Evolutionary conservation across 2,797 vertebrate species (phyloP).

Genomic region (Hyperoplus lanceolatus): DNA sequence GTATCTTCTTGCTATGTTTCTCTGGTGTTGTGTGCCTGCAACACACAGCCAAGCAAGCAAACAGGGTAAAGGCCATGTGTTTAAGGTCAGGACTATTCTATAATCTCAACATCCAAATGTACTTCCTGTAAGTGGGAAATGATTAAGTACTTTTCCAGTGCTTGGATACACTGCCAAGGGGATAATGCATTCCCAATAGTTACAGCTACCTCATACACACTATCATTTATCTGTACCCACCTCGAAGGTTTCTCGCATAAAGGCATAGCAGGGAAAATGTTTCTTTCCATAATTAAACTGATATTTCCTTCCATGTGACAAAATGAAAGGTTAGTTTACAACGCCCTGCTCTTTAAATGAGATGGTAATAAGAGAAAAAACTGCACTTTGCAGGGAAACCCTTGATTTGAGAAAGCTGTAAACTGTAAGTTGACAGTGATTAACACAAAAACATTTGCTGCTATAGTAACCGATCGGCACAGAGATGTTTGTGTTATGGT

Average conservation of each 20-base stretch:
- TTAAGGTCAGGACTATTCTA: constrained; percentile 63
- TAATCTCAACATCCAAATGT: constrained; percentile 52
- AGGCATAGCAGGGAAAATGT: constrained; percentile 43
- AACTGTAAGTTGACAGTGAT: constrained; percentile 79
- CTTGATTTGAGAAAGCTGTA: constrained; percentile 81
- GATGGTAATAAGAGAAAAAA: constrained; percentile 72
- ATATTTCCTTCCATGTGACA: constrained; percentile 68
- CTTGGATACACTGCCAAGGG: constrained; percentile 23
- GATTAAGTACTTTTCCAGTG: constrained; percentile 45
- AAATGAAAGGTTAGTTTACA: constrained; percentile 74
- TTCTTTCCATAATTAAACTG: constrained; percentile 59
- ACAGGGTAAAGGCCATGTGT: constrained; percentile 57
- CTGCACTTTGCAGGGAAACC: constrained; percentile 74
- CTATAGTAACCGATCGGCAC: constrained; percentile 76
- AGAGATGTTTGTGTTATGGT: constrained; percentile 57
- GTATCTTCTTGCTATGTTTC: constrained; percentile 70
- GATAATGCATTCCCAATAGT: constrained; percentile 21
- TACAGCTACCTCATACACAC: constrained; percentile 32
- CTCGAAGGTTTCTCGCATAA: constrained; percentile 35
- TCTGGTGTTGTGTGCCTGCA: constrained; percentile 28
- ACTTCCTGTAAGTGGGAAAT: constrained; percentile 59
- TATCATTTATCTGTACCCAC: constrained; percentile 46
- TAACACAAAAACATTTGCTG: constrained; percentile 81
- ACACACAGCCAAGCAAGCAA: constrained; percentile 50
- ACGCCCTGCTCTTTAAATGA: constrained; percentile 70